Base-by-base conservation (phyloP, 2,888 invertebrate species). In the Andrena haemorrhoa region DNA sequence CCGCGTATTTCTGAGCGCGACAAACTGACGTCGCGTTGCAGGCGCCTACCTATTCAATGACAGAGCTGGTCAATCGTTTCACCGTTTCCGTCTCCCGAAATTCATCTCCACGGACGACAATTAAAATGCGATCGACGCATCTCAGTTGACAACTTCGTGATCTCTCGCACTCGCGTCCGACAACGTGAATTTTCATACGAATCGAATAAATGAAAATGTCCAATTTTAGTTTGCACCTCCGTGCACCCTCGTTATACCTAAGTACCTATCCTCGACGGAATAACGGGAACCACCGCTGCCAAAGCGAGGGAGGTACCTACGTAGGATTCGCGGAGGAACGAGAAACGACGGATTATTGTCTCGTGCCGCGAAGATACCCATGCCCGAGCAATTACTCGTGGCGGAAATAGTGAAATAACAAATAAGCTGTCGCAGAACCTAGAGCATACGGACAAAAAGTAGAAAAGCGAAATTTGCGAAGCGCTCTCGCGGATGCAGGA, bases 261-360 rank as follows among this genome's bases (percentile, higher is more conserved):
- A n/a, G n/a, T n/a, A n/a, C n/a, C n/a, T n/a, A n/a, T n/a, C n/a
- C n/a, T n/a, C n/a, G n/a, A n/a, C n/a, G n/a, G n/a, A n/a, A n/a
- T n/a, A n/a, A n/a, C n/a, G n/a, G n/a, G n/a, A n/a, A n/a, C n/a
- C n/a, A n/a, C n/a, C n/a, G n/a, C n/a, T n/a, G n/a, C n/a, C n/a
- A n/a, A n/a, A n/a, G n/a, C n/a, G n/a, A n/a, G n/a, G n/a, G n/a
- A n/a, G n/a, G n/a, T n/a, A n/a, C n/a, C n/a, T n/a, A n/a, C n/a
- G n/a, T n/a, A 41, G 41, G 5, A 16, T 0, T 41, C 5, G 4
- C 41, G 41, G 53, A 35, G 70, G 26, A 76, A 65, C 7, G 33
- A 61, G 35, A 78, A 79, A 8, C 75, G 76, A 85, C 87, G 86
- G 86, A 87, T 89, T 90, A 89, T 90, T 89, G 86, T 88, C 83